Percentiles rank a stretch among this genome's conserved stretches.
These are phyloP conservation scores for Hydriomena furcata DNA, from an alignment of 2,888 invertebrate species.

Conservation along the genomic window DNA sequence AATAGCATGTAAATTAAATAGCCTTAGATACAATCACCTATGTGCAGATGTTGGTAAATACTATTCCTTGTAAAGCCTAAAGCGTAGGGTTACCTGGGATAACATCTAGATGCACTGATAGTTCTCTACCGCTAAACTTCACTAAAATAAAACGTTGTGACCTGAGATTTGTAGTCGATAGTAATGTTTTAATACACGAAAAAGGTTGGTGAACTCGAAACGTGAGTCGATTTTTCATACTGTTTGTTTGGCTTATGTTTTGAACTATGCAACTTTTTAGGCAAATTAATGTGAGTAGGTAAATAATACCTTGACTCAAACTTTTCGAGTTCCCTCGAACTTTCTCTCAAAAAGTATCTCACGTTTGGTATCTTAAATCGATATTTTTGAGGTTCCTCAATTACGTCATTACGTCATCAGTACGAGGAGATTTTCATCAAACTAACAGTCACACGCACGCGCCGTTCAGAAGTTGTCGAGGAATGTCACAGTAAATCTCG, in stretches of 20 bases:
- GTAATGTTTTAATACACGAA: slow-evolving; percentile 12
- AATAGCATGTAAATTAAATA: slow-evolving; percentile 21
- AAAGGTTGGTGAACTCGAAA: slow-evolving; percentile 21
- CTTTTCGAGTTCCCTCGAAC: too few species aligned
- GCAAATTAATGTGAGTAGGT: too few species aligned
- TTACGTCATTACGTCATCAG: too few species aligned
- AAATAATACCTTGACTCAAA: too few species aligned
- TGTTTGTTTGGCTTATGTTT: background rate
- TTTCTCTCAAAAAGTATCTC: too few species aligned
- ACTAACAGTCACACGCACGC: too few species aligned
- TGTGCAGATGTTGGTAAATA: slow-evolving; percentile 23
- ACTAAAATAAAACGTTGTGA: slow-evolving; percentile 21
- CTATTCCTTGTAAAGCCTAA: slow-evolving; percentile 26
- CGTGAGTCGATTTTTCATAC: slow-evolving; percentile 13
- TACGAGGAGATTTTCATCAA: too few species aligned
- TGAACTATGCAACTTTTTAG: too few species aligned
- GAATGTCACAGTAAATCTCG: too few species aligned
- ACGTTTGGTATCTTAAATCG: too few species aligned
- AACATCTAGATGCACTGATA: slow-evolving; percentile 33
- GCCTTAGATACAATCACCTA: slow-evolving; percentile 18
- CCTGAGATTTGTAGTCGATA: slow-evolving; percentile 20
- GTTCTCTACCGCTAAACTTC: slow-evolving; percentile 18
- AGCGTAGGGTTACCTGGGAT: slow-evolving; percentile 28
- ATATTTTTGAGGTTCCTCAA: too few species aligned
- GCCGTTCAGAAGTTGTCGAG: too few species aligned